These are phyloP conservation scores for Apamea crenata DNA, from an alignment of 2,888 invertebrate genomes.

Conservation along the genomic window DNA sequence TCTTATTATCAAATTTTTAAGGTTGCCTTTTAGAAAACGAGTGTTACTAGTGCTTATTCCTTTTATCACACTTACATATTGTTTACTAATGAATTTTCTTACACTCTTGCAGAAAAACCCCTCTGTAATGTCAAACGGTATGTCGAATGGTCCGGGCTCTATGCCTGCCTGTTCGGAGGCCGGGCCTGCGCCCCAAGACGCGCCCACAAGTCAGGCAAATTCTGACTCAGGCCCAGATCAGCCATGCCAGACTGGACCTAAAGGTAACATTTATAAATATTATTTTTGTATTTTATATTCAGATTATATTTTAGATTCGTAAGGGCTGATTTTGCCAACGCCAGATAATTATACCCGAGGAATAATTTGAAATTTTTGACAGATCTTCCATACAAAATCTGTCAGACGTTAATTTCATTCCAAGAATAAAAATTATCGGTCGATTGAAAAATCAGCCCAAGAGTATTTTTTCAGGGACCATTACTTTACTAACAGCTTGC, in stretches of 20 bases:
- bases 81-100: not conserved
- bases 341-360: too few species aligned
- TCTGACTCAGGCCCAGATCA: slow-evolving; percentile 64
- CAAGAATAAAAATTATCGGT: too few species aligned
- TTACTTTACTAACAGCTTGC: not conserved
- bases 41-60: too few species aligned
- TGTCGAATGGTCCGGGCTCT: slow-evolving; percentile 84
- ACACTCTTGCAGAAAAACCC: slow-evolving; percentile 84
- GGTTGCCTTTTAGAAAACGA: too few species aligned
- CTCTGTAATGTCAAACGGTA: slow-evolving; percentile 89
- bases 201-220: slow-evolving; percentile 67
- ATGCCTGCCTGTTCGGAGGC: slow-evolving; percentile 85
- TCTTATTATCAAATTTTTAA: too few species aligned
- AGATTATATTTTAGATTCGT: not conserved
- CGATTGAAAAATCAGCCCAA: too few species aligned
- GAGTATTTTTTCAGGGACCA: not conserved
- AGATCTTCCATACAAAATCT: too few species aligned
- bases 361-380: too few species aligned
- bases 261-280: slow-evolving; percentile 74
- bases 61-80: not conserved
- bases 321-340: too few species aligned
- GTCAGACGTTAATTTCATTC: too few species aligned
- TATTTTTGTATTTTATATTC: not conserved
- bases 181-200: slow-evolving; percentile 68
- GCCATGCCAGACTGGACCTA: slow-evolving; percentile 83